Conservation (phyloP, 2,113 vertebrate genomes). For the Rissa tridactyla region DNA sequence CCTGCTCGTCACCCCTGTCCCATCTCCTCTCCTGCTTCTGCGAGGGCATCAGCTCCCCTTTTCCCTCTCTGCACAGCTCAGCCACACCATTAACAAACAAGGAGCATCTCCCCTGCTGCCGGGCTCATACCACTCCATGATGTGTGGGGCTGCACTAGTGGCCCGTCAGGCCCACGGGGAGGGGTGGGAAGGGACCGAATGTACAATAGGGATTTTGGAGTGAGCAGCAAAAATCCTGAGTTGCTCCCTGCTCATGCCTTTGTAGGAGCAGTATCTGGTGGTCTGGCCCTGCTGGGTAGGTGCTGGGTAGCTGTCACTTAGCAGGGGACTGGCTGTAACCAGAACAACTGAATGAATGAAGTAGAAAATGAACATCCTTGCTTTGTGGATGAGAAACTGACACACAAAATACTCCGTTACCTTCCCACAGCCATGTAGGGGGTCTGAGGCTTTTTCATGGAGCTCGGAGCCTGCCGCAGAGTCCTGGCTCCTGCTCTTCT, state of each 20-base stretch:
- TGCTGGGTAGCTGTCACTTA: not conserved
- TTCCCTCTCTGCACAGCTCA: not conserved
- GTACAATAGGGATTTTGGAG: not conserved
- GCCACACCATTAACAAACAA: not conserved
- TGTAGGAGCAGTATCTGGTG: not conserved
- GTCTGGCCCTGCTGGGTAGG: not conserved
- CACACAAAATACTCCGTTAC: not conserved
- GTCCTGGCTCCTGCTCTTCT: conserved; percentile 9
- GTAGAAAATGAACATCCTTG: not conserved
- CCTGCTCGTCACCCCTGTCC: not conserved
- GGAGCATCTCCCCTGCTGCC: not conserved
- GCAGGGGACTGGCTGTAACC: not conserved
- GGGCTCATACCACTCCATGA: not conserved
- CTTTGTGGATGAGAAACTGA: not conserved
- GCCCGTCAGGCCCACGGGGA: not conserved
- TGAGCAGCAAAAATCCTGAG: not conserved
- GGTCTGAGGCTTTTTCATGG: not conserved
- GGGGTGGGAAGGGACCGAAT: not conserved
- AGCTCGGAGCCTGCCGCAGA: not conserved
- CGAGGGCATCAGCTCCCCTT: not conserved
- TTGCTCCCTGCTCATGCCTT: not conserved
- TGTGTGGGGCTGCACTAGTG: rapidly evolving
- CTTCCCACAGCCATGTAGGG: not conserved
- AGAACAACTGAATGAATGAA: not conserved
- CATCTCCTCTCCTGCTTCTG: not conserved